A percentile compares a stretch with the other conserved stretches of the same genome.
These are phyloP conservation scores for Caenorhabditis briggsae DNA, from an alignment of 1,140 invertebrate species.

Conservation along the genomic window DNA sequence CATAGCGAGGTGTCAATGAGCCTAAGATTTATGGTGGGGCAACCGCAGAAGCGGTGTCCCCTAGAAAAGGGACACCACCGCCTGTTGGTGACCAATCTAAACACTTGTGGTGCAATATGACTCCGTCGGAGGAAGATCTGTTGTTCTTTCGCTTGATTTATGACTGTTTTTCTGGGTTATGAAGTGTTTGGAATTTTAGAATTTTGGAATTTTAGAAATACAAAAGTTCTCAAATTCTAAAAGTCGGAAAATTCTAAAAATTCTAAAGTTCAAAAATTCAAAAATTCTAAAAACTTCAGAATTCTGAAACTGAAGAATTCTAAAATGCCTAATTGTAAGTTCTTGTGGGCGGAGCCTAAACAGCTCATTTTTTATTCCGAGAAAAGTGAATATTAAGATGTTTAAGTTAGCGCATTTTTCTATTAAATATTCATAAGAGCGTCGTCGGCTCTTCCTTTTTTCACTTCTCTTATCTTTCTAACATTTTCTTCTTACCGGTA, in stretches of 20 bases:
- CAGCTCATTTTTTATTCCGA: too few relatives aligned
- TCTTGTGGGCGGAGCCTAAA: too few relatives aligned
- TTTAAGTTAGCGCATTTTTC: too few relatives aligned
- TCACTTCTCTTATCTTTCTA: neutral
- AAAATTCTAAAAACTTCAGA: too few relatives aligned
- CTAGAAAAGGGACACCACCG: neutral
- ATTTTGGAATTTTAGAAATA: too few relatives aligned
- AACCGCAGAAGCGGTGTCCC: neutral
- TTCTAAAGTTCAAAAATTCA: too few relatives aligned
- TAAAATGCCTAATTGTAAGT: too few relatives aligned
- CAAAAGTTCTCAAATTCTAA: too few relatives aligned
- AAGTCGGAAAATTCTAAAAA: too few relatives aligned
- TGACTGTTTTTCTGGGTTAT: neutral
- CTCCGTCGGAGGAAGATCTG: neutral
- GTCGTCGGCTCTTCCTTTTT: neutral
- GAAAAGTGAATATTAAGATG: neutral
- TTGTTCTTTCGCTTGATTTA: constrained; percentile 29
- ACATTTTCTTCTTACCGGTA: neutral
- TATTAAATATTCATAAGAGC: constrained; percentile 26
- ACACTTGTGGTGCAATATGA: constrained; percentile 53
- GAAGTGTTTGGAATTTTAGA: neutral
- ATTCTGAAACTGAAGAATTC: too few relatives aligned
- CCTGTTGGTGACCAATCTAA: constrained; percentile 45
- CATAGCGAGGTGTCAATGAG: too few relatives aligned
- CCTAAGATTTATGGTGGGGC: too few relatives aligned